These are phyloP conservation scores for Monochamus saltuarius DNA, from an alignment of 1,140 invertebrate species.

Conservation along the genomic window DNA sequence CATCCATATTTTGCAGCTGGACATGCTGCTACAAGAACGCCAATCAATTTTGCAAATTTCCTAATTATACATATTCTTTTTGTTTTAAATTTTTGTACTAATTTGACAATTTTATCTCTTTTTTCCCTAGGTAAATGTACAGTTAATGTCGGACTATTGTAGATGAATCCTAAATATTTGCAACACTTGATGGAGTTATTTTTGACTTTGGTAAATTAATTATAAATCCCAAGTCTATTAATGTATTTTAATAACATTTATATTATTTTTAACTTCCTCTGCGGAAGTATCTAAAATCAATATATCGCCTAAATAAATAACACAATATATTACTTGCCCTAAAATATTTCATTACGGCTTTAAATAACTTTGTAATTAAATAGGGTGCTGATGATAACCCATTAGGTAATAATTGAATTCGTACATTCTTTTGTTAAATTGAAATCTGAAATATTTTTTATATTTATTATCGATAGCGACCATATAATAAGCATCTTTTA, in stretches of 20 bases:
- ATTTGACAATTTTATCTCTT: conserved; percentile 8
- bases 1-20: conserved; percentile 27
- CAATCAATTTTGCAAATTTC: conserved; percentile 24
- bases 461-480: conserved; percentile 29
- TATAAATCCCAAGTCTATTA: conserved; percentile 20
- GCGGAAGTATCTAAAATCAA: conserved; percentile 10
- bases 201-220: conserved; percentile 22
- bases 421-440: conserved; percentile 24
- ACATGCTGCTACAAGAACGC: conserved; percentile 20
- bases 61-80: conserved; percentile 12
- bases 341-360: conserved; percentile 14
- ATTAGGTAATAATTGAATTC: conserved; percentile 23
- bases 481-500: conserved; percentile 27
- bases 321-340: background rate
- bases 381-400: conserved; percentile 16
- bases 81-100: background rate
- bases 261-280: conserved; percentile 15
- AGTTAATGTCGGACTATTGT: conserved; percentile 3
- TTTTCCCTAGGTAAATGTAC: conserved; percentile 15
- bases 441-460: conserved; percentile 32
- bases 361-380: conserved; percentile 21
- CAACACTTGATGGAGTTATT: background rate
- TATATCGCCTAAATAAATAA: conserved; percentile 21
- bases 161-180: conserved; percentile 26
- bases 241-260: background rate